These are phyloP conservation scores for Herpetotheres cachinnans DNA, from an alignment of 2,113 vertebrate genomes.

Conservation along the genomic window DNA sequence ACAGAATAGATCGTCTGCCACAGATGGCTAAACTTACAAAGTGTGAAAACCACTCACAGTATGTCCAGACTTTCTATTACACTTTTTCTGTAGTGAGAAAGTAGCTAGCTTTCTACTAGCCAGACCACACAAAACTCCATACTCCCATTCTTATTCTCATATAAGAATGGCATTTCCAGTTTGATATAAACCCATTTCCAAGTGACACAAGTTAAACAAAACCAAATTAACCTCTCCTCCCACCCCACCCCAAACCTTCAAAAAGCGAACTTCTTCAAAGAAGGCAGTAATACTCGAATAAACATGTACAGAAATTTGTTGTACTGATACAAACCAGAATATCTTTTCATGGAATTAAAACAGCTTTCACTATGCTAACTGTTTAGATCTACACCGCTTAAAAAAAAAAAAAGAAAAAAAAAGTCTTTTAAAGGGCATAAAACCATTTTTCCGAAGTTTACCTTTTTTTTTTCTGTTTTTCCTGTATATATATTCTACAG, in stretches of 20 bases:
- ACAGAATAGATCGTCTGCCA: slow-evolving; percentile 14
- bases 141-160: background rate
- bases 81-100: background rate
- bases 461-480: background rate
- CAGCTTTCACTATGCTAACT: background rate
- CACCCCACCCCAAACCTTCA: background rate
- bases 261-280: background rate
- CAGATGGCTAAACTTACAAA: slow-evolving; percentile 40
- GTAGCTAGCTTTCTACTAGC: background rate
- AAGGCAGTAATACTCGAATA: background rate
- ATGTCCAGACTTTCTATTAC: slow-evolving; percentile 40
- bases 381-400: background rate
- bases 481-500: background rate
- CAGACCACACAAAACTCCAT: slow-evolving; percentile 8
- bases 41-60: slow-evolving; percentile 53
- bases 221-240: background rate
- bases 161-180: background rate
- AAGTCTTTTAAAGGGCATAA: background rate
- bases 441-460: background rate
- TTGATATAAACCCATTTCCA: background rate
- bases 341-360: background rate
- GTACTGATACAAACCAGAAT: background rate
- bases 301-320: background rate
- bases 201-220: background rate
- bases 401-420: background rate